A percentile compares a stretch with the other conserved stretches of the same genome.
phyloP scores from a whole-genome alignment of 2,113 vertebrate genomes.

The Eira barbara region DNA sequence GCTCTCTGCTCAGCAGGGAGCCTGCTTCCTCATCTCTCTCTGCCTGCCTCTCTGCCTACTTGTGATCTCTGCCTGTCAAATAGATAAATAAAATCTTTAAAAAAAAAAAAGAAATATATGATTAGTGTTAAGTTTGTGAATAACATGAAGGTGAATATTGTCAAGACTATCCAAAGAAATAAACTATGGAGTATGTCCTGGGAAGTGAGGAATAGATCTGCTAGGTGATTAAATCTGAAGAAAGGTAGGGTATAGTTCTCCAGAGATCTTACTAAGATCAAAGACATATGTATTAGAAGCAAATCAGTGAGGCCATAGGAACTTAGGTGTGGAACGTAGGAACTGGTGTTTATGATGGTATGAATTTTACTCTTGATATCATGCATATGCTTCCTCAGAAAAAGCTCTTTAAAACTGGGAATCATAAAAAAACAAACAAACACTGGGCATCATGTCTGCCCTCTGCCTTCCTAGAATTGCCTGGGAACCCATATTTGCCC shows the following conservation, averaged over 20 bases:
- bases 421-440: too few relatives aligned
- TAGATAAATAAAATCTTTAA: too few relatives aligned
- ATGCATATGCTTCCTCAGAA: not conserved
- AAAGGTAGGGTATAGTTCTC: not conserved
- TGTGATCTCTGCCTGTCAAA: too few relatives aligned
- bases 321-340: not conserved
- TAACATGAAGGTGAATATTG: not conserved
- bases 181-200: not conserved
- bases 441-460: not conserved
- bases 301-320: not conserved
- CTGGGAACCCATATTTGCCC: not conserved
- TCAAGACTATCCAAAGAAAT: not conserved
- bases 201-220: not conserved
- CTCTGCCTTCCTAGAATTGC: not conserved
- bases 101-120: not conserved
- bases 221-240: not conserved
- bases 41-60: too few relatives aligned
- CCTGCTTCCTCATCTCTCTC: too few relatives aligned
- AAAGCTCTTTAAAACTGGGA: not conserved
- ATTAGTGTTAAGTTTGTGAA: not conserved
- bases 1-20: too few relatives aligned
- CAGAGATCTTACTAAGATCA: not conserved
- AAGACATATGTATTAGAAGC: not conserved
- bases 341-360: not conserved
- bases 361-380: not conserved